phyloP scores from a whole-genome alignment of 2,888 invertebrate genomes.

The Leucozona laternaria region DNA sequence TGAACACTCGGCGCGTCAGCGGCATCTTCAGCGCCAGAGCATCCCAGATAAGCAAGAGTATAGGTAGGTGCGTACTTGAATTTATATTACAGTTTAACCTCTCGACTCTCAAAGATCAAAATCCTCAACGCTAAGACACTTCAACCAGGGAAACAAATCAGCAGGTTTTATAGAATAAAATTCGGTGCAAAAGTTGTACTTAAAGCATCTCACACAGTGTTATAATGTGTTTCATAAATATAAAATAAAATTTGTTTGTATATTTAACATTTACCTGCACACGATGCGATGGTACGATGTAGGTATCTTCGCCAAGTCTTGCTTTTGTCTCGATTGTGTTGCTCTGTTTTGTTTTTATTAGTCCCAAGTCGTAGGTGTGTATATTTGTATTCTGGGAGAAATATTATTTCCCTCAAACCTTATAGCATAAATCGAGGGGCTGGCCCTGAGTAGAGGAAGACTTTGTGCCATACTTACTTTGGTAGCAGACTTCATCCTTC shows the following conservation, averaged over 20 bases:
- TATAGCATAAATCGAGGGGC: neutral
- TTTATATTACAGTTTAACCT: slow-evolving; percentile 5
- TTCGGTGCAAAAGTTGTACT: neutral
- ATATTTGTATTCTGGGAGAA: neutral
- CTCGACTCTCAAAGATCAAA: slow-evolving; percentile 13
- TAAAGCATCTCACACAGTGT: neutral
- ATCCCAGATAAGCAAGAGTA: neutral
- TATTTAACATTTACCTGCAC: neutral
- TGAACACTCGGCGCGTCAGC: neutral
- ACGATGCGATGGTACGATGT: too few relatives aligned
- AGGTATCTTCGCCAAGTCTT: neutral
- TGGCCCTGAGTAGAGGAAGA: neutral
- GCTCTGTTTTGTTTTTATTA: slow-evolving; percentile 27
- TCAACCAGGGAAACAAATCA: slow-evolving; percentile 15
- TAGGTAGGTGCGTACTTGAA: neutral
- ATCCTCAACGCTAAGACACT: neutral
- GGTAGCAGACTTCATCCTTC: slow-evolving; percentile 34
- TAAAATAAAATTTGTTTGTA: slow-evolving; percentile 10
- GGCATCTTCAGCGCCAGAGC: too few relatives aligned
- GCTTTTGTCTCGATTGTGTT: neutral
- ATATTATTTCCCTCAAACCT: slow-evolving; percentile 9
- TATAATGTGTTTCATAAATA: slow-evolving; percentile 32
- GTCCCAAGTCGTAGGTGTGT: neutral
- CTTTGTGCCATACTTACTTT: slow-evolving; percentile 2
- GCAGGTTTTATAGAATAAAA: slow-evolving; percentile 6